Conservation (phyloP, 2,888 invertebrate genomes). For the Rhorus exstirpatorius region DNA sequence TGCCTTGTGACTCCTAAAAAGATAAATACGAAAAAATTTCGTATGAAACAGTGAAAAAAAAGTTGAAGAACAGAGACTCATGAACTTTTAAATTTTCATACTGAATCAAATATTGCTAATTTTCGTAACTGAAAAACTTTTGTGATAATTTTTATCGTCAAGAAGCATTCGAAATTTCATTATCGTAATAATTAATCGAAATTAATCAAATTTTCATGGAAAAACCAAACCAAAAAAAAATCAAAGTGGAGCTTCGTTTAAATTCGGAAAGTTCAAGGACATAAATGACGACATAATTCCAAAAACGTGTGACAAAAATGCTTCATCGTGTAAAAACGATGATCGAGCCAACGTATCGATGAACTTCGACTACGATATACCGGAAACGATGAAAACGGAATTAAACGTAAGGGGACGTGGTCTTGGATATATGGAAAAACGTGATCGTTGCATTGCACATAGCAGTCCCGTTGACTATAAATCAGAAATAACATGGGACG, state of each 20-base stretch:
- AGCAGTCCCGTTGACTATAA: constrained; percentile 34
- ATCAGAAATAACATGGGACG: constrained; percentile 62
- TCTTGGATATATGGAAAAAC: constrained; percentile 49
- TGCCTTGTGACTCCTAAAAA: too few species aligned
- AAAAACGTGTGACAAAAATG: constrained; percentile 51
- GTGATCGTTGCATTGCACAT: constrained; percentile 46
- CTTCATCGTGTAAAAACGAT: not conserved
- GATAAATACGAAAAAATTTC: too few species aligned
- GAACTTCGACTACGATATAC: constrained; percentile 28
- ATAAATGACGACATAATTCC: constrained; percentile 50
- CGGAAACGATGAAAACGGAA: constrained; percentile 20
- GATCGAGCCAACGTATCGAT: constrained; percentile 37
- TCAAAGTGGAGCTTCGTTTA: constrained; percentile 39
- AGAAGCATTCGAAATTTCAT: too few species aligned
- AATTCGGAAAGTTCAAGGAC: constrained; percentile 48
- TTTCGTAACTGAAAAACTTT: too few species aligned
- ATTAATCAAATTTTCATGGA: not conserved
- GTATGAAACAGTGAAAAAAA: too few species aligned
- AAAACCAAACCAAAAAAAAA: not conserved
- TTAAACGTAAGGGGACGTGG: constrained; percentile 35
- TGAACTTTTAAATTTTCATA: too few species aligned
- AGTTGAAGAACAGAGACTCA: too few species aligned
- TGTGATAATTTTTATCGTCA: too few species aligned
- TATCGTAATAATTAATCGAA: not conserved
- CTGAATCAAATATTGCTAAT: too few species aligned